phyloP scores from a whole-genome alignment of 2,797 vertebrate genomes.

The Poecilia picta region DNA sequence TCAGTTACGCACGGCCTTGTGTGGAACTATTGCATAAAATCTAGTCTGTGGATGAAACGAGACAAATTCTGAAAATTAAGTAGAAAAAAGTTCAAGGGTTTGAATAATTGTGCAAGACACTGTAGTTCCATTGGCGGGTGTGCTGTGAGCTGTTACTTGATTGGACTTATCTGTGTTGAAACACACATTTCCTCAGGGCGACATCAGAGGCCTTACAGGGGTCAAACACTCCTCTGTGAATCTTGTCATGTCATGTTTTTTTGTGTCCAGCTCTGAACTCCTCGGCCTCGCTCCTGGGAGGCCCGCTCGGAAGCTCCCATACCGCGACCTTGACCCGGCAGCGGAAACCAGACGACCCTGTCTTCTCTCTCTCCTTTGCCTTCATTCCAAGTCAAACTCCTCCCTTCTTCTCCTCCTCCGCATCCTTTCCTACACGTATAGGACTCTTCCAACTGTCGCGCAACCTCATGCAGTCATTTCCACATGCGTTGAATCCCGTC shows the following conservation, averaged over 20 bases:
- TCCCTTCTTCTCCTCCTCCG: slow-evolving; percentile 32
- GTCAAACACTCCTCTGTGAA: slow-evolving; percentile 35
- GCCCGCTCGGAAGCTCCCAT: slow-evolving; percentile 50
- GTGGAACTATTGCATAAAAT: background rate
- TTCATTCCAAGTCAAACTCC: slow-evolving; percentile 41
- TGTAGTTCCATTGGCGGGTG: slow-evolving; percentile 12
- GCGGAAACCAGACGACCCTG: slow-evolving; percentile 47
- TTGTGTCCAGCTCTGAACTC: slow-evolving; percentile 38
- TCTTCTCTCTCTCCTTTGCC: slow-evolving; percentile 22
- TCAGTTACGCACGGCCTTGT: background rate
- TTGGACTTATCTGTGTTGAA: slow-evolving; percentile 54
- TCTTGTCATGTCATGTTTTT: slow-evolving; percentile 16
- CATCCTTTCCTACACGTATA: slow-evolving; percentile 36
- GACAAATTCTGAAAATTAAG: background rate
- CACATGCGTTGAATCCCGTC: background rate
- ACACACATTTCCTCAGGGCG: slow-evolving; percentile 49
- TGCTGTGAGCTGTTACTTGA: slow-evolving; percentile 34
- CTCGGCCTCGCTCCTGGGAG: slow-evolving; percentile 24
- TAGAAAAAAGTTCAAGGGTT: background rate
- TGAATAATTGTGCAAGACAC: background rate
- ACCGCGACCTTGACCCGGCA: slow-evolving; percentile 39
- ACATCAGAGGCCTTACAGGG: slow-evolving; percentile 46
- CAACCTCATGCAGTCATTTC: slow-evolving; percentile 7
- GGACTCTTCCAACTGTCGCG: slow-evolving; percentile 11
- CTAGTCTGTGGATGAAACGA: background rate